Base-by-base conservation (phyloP, 2,888 invertebrate genomes). In the Abscondita cerata region DNA sequence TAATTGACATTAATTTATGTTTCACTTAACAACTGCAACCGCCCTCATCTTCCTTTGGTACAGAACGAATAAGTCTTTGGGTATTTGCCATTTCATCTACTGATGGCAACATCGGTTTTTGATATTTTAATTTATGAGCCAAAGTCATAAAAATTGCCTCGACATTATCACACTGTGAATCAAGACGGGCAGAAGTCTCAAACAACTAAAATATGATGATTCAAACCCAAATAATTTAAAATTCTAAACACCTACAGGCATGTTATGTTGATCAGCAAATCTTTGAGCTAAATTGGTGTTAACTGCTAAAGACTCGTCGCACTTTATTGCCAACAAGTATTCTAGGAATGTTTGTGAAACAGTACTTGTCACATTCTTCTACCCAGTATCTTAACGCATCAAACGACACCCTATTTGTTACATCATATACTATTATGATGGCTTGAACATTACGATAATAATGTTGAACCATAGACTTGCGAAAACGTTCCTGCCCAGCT, bases 341-440 rank as follows among this genome's bases (percentile, higher is more conserved):
- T 18, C 90, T 83, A 0, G 92, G 92, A 6, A 90, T 83, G 61
- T 81, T 81, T 72, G 83, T 84, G 59, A 89, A 79, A 52, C 87
- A 86, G 73, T 92, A 87, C 6, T 84, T 83, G 71, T 90, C 86
- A 71, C 91, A 90, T 76, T 93, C 92, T 16, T 86, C 85, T 74
- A 93, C 87, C 93, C 93, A 93, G 51, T 85, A 84, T 1, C 86
- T 84, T 75, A 93, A 83, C 1, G 86, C 85, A 82, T 86, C 76
- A 5, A 81, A 80, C 1, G 89, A 87, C 47, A 83, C 81, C 2
- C 84, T 81, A 72, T 86, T 90, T 6, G 90, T 90, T 56, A 92
- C 88, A 81, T 93, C 92, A 80, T 92, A 93, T 0, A 92, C 91
- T 73, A 92, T 89, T 48, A 93, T 88, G n/a, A 93, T 89, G n/a